A percentile compares a stretch with the other conserved stretches of the same genome.
Conservation (phyloP, 1,140 invertebrate genomes). For the Drosophila repleta region DNA sequence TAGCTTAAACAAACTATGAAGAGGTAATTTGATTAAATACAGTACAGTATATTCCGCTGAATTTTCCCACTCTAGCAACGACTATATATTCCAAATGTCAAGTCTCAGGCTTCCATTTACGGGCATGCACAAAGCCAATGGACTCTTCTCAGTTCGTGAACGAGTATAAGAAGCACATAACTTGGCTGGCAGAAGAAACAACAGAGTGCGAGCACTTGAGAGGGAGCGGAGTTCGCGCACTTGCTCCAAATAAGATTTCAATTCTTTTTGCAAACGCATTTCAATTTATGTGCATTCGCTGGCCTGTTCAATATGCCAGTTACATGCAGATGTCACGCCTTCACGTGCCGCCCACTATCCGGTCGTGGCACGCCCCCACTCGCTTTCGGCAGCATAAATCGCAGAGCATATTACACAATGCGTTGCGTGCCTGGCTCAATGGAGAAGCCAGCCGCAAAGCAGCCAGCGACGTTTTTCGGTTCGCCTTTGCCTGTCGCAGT, state of each 20-base stretch:
- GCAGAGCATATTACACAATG: slow-evolving; percentile 82
- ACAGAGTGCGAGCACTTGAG: slow-evolving; percentile 15
- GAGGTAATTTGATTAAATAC: too few relatives aligned
- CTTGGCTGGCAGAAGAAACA: background rate
- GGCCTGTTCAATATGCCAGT: slow-evolving; percentile 69
- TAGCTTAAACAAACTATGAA: too few relatives aligned
- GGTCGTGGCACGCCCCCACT: slow-evolving; percentile 3
- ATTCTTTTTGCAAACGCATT: slow-evolving; percentile 58
- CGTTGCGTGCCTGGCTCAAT: slow-evolving; percentile 73
- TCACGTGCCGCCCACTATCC: slow-evolving; percentile 15
- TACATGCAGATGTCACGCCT: slow-evolving; percentile 60
- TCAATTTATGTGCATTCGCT: slow-evolving; percentile 74
- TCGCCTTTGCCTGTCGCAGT: slow-evolving; percentile 29
- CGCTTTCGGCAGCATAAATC: slow-evolving; percentile 71
- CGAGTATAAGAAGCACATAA: background rate
- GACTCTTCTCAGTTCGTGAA: too few relatives aligned
- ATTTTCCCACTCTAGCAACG: too few relatives aligned
- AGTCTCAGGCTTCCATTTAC: too few relatives aligned
- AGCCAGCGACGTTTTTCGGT: slow-evolving; percentile 30
- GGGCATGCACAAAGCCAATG: too few relatives aligned
- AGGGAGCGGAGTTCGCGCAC: slow-evolving; percentile 31
- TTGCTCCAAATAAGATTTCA: slow-evolving; percentile 77
- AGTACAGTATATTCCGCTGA: too few relatives aligned
- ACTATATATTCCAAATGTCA: too few relatives aligned
- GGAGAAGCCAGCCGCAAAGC: slow-evolving; percentile 39